Conservation (phyloP, 2,113 vertebrate species). For the Calidris pugnax region DNA sequence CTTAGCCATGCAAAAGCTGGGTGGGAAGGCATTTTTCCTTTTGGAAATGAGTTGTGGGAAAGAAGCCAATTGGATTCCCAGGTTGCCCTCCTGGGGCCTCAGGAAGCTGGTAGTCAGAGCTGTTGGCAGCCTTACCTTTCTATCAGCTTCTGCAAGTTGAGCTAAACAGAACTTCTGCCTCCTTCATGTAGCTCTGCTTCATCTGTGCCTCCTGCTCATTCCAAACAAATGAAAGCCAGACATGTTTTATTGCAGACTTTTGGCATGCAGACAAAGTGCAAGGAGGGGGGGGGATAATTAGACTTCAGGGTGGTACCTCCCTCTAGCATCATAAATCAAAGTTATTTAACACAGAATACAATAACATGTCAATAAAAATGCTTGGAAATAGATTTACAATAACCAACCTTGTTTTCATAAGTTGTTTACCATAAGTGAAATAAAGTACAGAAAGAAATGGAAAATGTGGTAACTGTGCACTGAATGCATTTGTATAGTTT, state of each 20-base stretch:
- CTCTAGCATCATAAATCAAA: neutral
- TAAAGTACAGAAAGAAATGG: neutral
- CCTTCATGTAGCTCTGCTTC: neutral
- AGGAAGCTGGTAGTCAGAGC: neutral
- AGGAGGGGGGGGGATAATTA: neutral
- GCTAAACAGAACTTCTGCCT: neutral
- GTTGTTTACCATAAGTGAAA: neutral
- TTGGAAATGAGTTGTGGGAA: neutral
- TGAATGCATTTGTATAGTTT: neutral
- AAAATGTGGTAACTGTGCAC: neutral
- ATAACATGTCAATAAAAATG: neutral
- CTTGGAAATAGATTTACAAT: neutral
- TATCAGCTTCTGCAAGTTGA: neutral
- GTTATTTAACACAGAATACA: conserved; percentile 2
- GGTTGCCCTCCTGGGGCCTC: neutral
- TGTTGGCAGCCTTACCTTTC: neutral
- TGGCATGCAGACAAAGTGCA: neutral
- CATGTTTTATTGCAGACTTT: neutral
- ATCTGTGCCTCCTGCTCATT: neutral
- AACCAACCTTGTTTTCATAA: neutral
- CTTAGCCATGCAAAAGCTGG: neutral
- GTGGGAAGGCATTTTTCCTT: neutral
- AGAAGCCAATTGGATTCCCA: neutral
- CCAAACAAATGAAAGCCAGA: neutral
- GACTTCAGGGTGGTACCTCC: neutral